A percentile compares a stretch with the other conserved stretches of the same genome.
Evolutionary conservation across 2,888 invertebrate species (phyloP).

Genomic region (Silvanus unidentatus): DNA sequence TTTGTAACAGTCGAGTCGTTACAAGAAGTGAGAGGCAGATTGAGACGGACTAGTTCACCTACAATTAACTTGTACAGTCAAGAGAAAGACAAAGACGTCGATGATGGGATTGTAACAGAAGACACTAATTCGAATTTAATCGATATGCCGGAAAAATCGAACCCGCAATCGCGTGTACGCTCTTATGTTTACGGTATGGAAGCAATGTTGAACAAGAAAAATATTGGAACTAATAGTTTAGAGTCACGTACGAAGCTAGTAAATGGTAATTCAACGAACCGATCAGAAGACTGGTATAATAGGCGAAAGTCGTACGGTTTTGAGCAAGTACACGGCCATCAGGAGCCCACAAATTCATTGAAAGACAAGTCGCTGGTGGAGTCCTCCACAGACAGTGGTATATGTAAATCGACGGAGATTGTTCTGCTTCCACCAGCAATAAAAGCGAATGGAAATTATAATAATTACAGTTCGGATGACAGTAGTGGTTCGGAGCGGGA

Average conservation of each 20-base stretch:
- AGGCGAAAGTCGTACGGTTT: conserved; percentile 75
- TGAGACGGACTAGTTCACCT: conserved; percentile 51
- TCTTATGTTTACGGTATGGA: conserved; percentile 49
- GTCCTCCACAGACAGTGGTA: conserved; percentile 73
- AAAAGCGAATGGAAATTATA: conserved; percentile 13
- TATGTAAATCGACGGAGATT: conserved; percentile 66
- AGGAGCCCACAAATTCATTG: conserved; percentile 33
- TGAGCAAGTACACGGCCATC: conserved; percentile 43
- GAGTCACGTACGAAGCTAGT: conserved; percentile 46
- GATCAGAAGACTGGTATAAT: conserved; percentile 63
- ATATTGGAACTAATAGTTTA: conserved; percentile 46
- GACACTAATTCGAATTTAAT: conserved; percentile 18
- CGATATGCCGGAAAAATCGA: conserved; percentile 15
- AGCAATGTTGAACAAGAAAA: conserved; percentile 34
- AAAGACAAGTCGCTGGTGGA: conserved; percentile 57
- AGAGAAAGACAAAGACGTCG: conserved; percentile 34
- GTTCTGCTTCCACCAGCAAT: conserved; percentile 41
- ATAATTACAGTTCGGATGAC: conserved; percentile 17
- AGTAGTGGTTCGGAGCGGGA: conserved; percentile 21
- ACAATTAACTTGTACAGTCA: conserved; percentile 37
- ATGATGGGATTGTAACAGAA: conserved; percentile 49
- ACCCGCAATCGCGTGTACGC: conserved; percentile 37
- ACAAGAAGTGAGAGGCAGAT: conserved; percentile 54
- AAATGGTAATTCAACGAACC: conserved; percentile 32
- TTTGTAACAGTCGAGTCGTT: conserved; percentile 58